Evolutionary conservation across 2,113 vertebrate genomes (phyloP), one percentile per base, ranked within the genome.

Genomic region (Syngnathus scovelli): DNA sequence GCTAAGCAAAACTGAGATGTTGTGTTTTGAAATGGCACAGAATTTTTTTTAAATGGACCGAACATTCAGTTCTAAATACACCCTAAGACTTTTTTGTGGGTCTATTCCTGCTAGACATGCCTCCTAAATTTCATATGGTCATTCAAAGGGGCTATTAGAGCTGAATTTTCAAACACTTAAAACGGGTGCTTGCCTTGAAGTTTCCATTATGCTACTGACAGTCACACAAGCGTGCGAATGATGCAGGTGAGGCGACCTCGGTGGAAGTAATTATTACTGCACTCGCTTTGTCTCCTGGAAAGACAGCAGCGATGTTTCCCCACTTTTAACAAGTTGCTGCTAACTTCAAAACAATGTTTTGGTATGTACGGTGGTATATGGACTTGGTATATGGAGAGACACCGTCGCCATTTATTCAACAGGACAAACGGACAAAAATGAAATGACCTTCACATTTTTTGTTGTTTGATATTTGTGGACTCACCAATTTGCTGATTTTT

Each of bases 121-220:
- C 27, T 33, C 27, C 27, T 3, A 33, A 33, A 33, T 8, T 43
- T 11, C 8, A 10, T 1, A 18, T 16, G 6, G 46, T 6, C 15
- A 15, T 15, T 18, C 15, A 18, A 48, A 48, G 4, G 6, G 46
- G 15, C 46, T 48, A 18, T 5, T 4, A n/a, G 49, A n/a, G 19
- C 49, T 52, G 19, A 52, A n/a, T 21, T 52, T 52, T 52, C 2
- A 52, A 51, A 52, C 2, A n/a, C 6, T 21, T 16, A 15, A 36
- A 36, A 58, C 27, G 27, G 7, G 5, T 36, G 55, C 27, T 58
- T 27, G 15, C 13, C 27, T 36, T 58, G 55, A 58, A 58, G 27
- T 58, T 58, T 58, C 55, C 55, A 58, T 58, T 58, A 58, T 58
- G 55, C 55, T 36, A 33, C 27, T 58, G 55, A 58, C 55, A 58